Percentiles rank a stretch among this genome's conserved stretches.
Conservation (phyloP, 2,113 vertebrate species). For the Agelaius tricolor region DNA sequence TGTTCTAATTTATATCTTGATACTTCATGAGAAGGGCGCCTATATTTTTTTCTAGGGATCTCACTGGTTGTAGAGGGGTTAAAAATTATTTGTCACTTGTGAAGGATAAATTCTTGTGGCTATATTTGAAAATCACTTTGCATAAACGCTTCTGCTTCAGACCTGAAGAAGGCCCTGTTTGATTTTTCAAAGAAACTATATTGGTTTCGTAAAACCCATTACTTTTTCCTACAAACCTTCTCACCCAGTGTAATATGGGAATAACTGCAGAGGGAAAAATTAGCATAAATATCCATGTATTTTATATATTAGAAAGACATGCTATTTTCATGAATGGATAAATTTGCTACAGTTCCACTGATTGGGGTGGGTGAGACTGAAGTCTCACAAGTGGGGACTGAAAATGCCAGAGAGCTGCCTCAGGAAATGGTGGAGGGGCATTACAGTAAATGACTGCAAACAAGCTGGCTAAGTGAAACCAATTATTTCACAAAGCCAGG, state of each 20-base stretch:
- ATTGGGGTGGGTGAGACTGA: not conserved
- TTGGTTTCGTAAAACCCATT: not conserved
- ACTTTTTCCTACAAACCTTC: not conserved
- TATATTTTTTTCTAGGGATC: not conserved
- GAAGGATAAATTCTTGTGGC: not conserved
- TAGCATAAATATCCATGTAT: not conserved
- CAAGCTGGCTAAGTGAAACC: conserved; percentile 26
- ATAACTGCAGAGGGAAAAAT: not conserved
- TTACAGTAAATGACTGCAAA: conserved; percentile 24
- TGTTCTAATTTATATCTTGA: not conserved
- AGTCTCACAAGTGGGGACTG: not conserved
- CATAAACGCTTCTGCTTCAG: not conserved
- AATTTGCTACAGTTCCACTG: not conserved
- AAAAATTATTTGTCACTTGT: not conserved
- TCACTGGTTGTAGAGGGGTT: not conserved
- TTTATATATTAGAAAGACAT: not conserved
- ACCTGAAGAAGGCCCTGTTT: not conserved
- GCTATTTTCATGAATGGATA: not conserved
- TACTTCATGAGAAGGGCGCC: not conserved
- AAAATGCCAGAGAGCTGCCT: not conserved
- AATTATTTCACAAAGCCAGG: not conserved
- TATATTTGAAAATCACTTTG: not conserved
- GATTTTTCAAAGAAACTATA: not conserved
- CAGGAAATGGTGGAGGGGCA: not conserved
- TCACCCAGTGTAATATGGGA: not conserved